Conservation (phyloP, 2,888 invertebrate species). For the Cephus spinipes region DNA sequence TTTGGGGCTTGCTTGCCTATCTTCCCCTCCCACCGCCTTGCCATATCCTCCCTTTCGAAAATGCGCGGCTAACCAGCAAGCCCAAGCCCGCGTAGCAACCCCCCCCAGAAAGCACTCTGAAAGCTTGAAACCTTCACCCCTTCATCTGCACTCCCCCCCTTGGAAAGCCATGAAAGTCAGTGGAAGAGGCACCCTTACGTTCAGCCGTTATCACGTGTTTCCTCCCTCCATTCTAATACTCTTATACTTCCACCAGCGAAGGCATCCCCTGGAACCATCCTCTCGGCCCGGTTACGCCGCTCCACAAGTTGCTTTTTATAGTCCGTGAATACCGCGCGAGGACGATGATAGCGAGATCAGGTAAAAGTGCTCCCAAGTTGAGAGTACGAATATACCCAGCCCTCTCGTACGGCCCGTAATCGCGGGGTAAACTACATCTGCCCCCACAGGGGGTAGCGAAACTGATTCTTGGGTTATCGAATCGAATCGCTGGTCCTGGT, state of each 20-base stretch:
- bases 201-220: slow-evolving; percentile 44
- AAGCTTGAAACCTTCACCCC: neutral
- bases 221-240: slow-evolving; percentile 22
- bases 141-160: neutral
- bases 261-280: neutral
- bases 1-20: slow-evolving; percentile 56
- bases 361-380: slow-evolving; percentile 28
- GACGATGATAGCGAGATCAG: slow-evolving; percentile 29
- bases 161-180: neutral
- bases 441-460: neutral
- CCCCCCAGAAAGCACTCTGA: neutral
- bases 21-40: slow-evolving; percentile 20
- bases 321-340: slow-evolving; percentile 19
- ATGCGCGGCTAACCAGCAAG: neutral
- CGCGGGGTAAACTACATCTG: neutral
- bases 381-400: slow-evolving; percentile 7
- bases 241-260: neutral
- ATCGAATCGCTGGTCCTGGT: neutral
- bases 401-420: neutral
- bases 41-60: slow-evolving; percentile 6
- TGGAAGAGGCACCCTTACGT: neutral
- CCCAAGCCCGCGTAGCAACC: neutral
- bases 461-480: neutral
- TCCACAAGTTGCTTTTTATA: slow-evolving; percentile 24
- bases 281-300: neutral